Conservation (phyloP, 2,797 vertebrate species). For the Jordanella pulchra region DNA sequence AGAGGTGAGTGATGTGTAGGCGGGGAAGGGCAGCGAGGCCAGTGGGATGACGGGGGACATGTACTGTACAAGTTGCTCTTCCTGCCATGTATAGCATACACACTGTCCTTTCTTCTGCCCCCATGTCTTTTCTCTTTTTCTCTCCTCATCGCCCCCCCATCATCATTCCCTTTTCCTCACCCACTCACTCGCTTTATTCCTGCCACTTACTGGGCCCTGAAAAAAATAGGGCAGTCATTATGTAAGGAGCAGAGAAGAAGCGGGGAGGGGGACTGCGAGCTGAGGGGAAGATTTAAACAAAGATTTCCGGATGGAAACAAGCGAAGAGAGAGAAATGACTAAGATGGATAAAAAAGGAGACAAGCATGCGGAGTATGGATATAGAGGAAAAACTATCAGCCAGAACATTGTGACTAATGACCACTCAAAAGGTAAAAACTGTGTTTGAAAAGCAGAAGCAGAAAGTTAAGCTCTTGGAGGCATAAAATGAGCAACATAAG, state of each 20-base stretch:
- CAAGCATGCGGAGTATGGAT: constrained; percentile 25
- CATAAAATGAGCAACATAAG: background rate
- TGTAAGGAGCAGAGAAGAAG: constrained; percentile 69
- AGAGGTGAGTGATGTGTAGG: constrained; percentile 50
- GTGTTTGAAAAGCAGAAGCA: background rate
- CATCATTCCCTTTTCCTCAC: constrained; percentile 64
- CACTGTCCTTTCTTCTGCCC: constrained; percentile 49
- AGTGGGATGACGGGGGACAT: constrained; percentile 54
- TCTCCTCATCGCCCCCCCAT: constrained; percentile 40
- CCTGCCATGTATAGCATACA: constrained; percentile 62
- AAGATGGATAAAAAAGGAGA: constrained; percentile 54
- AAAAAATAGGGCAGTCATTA: constrained; percentile 78
- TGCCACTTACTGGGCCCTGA: constrained; percentile 70
- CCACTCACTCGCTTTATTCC: constrained; percentile 69
- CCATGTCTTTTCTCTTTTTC: constrained; percentile 39
- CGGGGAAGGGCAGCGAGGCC: constrained; percentile 44
- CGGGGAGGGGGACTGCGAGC: constrained; percentile 46
- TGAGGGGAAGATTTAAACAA: constrained; percentile 48
- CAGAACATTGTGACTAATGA: background rate
- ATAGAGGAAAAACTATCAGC: constrained; percentile 16
- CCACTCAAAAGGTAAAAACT: background rate
- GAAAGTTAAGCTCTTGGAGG: background rate
- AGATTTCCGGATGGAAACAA: constrained; percentile 56
- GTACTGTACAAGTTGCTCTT: constrained; percentile 59
- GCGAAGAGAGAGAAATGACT: constrained; percentile 46